Conservation (phyloP, 2,797 vertebrate genomes). For the Lerista edwardsae region DNA sequence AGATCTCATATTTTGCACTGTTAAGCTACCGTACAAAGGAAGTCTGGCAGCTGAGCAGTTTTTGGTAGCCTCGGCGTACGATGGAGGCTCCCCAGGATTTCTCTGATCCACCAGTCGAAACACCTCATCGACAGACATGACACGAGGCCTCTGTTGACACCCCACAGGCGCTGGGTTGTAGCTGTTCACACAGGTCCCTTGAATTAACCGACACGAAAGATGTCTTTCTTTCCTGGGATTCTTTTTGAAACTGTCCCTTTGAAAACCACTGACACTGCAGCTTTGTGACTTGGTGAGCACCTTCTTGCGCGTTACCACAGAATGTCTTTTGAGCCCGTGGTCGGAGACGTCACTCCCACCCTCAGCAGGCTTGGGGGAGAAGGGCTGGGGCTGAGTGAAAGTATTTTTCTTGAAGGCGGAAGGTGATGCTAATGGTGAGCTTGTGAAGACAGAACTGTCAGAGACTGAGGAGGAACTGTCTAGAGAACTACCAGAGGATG, state of each 20-base stretch:
- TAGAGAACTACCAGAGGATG: slow-evolving; percentile 82
- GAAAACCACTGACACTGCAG: slow-evolving; percentile 73
- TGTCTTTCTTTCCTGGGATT: slow-evolving; percentile 81
- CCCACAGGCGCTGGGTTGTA: slow-evolving; percentile 20
- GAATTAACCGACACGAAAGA: slow-evolving; percentile 67
- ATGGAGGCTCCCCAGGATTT: slow-evolving; percentile 82
- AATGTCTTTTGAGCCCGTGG: slow-evolving; percentile 81
- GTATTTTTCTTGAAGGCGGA: slow-evolving; percentile 75
- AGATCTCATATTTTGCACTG: slow-evolving; percentile 80
- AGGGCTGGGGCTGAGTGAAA: slow-evolving; percentile 74
- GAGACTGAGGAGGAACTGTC: slow-evolving; percentile 83
- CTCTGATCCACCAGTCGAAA: slow-evolving; percentile 84
- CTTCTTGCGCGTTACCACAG: slow-evolving; percentile 77
- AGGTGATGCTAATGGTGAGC: slow-evolving; percentile 85
- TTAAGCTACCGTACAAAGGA: slow-evolving; percentile 74
- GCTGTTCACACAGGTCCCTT: slow-evolving; percentile 33
- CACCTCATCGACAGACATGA: slow-evolving; percentile 85
- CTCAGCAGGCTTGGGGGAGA: slow-evolving; percentile 66
- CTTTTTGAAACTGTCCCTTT: slow-evolving; percentile 79
- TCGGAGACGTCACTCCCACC: slow-evolving; percentile 69
- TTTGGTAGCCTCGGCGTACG: slow-evolving; percentile 86
- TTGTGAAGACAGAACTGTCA: slow-evolving; percentile 85
- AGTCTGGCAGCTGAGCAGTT: slow-evolving; percentile 53
- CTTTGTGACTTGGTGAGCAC: slow-evolving; percentile 79
- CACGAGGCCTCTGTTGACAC: slow-evolving; percentile 58